Evolutionary conservation across 2,888 invertebrate species (phyloP), one percentile per base, ranked within the genome.

Genomic region (Agrochola litura): DNA sequence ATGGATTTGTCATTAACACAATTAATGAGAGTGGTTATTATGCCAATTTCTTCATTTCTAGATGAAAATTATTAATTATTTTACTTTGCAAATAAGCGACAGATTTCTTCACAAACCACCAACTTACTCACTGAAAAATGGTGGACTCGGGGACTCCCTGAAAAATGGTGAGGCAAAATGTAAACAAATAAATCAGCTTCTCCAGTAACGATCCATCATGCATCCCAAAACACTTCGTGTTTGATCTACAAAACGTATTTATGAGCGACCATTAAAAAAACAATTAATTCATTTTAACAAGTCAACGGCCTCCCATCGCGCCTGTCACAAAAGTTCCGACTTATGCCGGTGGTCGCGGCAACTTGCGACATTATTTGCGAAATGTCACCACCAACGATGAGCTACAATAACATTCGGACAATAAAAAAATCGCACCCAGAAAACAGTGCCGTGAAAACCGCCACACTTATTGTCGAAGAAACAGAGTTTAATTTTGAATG

Each of bases 341-440:
- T 75, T 77, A 80, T 88, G 88, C 88, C 88, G 91, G 92, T 91
- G 92, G 91, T 92, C 92, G 85, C 81, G 74, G 78, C 83, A 81
- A 87, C 89, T 82, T 85, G 82, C 83, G 86, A 92, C 91, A 92
- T 92, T 94, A 94, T 94, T 93, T 92, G 94, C 92, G 88, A 93
- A 90, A 91, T 93, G 93, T 92, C 93, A 94, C 94, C 93, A 92
- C 92, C 93, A 92, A 92, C 92, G 91, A 90, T 86, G 91, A 86
- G 82, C 89, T 90, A 91, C 91, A 92, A 92, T 92, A 92, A 91
- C 90, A 89, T 86, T 82, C 76, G 37, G 73, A 84, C 86, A 83
- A 65, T 67, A 82, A 87, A 88, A 88, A 87, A 83, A 49, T 54
- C 65, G 58, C 56, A 82, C 63, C 63, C 49, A 6, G 22, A 73